Evolutionary conservation across 2,797 vertebrate species (phyloP).

Genomic region (Knipowitschia caucasica): DNA sequence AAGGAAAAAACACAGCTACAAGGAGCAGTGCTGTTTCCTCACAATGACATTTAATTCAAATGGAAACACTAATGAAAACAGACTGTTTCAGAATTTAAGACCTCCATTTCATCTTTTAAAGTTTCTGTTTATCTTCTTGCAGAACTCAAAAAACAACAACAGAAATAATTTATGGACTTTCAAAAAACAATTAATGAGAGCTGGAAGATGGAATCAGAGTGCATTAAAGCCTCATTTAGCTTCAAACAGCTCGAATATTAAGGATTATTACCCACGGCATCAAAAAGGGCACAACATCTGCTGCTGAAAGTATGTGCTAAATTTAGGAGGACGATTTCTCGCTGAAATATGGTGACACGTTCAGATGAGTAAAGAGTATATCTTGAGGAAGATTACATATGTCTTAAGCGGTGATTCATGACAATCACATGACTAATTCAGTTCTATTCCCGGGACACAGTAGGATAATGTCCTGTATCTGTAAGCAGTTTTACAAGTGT

Average conservation of each 20-base stretch:
- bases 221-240: slow-evolving; percentile 80
- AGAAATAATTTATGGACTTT: slow-evolving; percentile 63
- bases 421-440: slow-evolving; percentile 6
- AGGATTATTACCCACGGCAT: slow-evolving; percentile 70
- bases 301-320: slow-evolving; percentile 53
- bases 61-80: slow-evolving; percentile 39
- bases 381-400: slow-evolving; percentile 8
- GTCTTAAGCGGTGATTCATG: slow-evolving; percentile 17
- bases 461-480: slow-evolving; percentile 2
- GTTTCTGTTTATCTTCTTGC: slow-evolving; percentile 56
- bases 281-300: slow-evolving; percentile 66
- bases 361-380: slow-evolving; percentile 14
- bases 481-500: slow-evolving; percentile 6
- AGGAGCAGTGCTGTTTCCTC: slow-evolving; percentile 14
- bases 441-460: slow-evolving; percentile 5
- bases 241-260: slow-evolving; percentile 72
- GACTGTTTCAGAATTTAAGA: slow-evolving; percentile 29
- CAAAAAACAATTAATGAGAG: slow-evolving; percentile 71
- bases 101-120: slow-evolving; percentile 53
- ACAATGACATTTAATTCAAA: slow-evolving; percentile 39
- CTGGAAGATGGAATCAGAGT: slow-evolving; percentile 69
- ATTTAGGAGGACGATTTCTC: slow-evolving; percentile 57
- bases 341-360: slow-evolving; percentile 37
- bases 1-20: slow-evolving; percentile 1
- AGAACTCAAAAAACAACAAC: slow-evolving; percentile 43